Evolutionary conservation across 2,113 vertebrate species (phyloP).

Genomic region (Arizona elegans): DNA sequence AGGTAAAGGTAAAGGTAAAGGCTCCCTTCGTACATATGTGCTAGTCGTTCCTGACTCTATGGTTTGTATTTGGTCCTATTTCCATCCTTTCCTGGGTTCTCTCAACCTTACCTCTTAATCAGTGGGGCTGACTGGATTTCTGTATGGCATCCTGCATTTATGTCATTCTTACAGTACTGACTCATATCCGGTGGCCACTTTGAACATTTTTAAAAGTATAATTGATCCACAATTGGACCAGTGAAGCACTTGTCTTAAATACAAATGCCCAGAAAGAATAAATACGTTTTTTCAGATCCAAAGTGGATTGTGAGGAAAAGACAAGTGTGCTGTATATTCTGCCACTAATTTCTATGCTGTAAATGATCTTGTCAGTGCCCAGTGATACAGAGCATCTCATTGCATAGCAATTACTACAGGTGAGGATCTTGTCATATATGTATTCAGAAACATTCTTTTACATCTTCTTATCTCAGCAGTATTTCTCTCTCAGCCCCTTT

Average conservation of each 20-base stretch:
- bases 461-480: background rate
- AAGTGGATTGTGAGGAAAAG: background rate
- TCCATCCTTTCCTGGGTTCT: background rate
- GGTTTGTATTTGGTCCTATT: background rate
- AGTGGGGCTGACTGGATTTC: background rate
- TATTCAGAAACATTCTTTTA: background rate
- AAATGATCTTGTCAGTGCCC: background rate
- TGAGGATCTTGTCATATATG: background rate
- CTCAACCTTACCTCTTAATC: background rate
- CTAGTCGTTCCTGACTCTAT: no score
- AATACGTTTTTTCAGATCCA: background rate
- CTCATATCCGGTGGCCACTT: background rate
- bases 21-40: no score
- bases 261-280: background rate
- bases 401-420: constrained; percentile 1
- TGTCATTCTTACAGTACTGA: background rate
- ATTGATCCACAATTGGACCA: background rate
- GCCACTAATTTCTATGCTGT: background rate
- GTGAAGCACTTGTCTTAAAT: background rate
- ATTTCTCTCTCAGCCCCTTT: background rate
- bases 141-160: background rate
- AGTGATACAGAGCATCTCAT: background rate
- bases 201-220: background rate
- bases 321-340: background rate
- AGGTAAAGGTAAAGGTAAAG: no score